phyloP scores from a whole-genome alignment of 23 tunicate genomes.

The Trididemnum nubilum region DNA sequence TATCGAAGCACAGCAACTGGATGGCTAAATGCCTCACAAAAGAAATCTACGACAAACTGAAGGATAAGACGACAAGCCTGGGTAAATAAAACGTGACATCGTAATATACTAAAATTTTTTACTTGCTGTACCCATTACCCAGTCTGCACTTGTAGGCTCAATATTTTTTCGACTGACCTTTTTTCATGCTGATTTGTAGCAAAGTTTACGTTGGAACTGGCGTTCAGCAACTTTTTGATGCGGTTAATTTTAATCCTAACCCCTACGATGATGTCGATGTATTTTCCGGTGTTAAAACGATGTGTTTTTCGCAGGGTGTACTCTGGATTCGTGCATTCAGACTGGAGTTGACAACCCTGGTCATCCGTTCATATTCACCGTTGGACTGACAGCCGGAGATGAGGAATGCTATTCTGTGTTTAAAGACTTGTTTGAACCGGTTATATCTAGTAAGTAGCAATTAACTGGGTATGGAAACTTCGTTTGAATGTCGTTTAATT shows the following conservation, averaged over 20 bases:
- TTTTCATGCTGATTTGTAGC: too few species aligned
- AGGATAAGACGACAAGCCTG: conserved; percentile 60
- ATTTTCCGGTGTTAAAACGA: neutral
- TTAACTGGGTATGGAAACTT: neutral
- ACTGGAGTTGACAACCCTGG: conserved; percentile 98
- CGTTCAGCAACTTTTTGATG: too few species aligned
- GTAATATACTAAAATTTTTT: too few species aligned
- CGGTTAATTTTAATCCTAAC: too few species aligned
- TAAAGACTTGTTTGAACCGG: conserved; percentile 93
- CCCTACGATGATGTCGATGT: neutral
- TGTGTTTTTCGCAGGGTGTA: conserved; percentile 48
- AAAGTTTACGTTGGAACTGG: too few species aligned
- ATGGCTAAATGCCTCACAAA: conserved; percentile 92
- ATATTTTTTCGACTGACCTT: too few species aligned
- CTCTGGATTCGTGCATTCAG: conserved; percentile 88
- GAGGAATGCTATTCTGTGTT: conserved; percentile 92
- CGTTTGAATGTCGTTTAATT: neutral
- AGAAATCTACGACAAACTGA: conserved; percentile 64
- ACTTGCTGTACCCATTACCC: too few species aligned
- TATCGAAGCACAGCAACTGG: conserved; percentile 92
- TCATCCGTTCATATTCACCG: conserved; percentile 85
- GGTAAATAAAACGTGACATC: too few species aligned
- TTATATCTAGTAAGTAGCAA: conserved; percentile 68
- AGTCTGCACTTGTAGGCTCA: too few species aligned
- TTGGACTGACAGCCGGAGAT: conserved; percentile 96